Conservation (phyloP, 2,888 invertebrate species). For the Lepidochrysops patricia region DNA sequence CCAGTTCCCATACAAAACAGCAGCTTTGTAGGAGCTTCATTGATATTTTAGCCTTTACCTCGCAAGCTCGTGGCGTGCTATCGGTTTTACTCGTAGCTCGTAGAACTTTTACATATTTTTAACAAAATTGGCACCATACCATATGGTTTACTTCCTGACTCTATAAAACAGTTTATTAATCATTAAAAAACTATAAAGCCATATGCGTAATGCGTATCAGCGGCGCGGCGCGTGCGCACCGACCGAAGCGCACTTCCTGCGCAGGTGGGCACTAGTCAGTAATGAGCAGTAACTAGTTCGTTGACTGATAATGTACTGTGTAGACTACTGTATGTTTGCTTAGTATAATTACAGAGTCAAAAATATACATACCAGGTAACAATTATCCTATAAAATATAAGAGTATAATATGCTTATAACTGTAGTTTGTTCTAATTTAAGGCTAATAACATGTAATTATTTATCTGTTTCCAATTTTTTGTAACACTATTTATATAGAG, state of each 20-base stretch:
- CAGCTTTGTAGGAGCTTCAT: too few species aligned
- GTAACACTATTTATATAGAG: too few species aligned
- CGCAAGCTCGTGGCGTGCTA: too few species aligned
- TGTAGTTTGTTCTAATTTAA: too few species aligned
- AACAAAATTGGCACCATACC: background rate
- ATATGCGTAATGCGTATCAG: background rate
- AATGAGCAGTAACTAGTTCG: background rate
- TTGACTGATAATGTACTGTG: background rate
- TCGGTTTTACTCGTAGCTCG: too few species aligned
- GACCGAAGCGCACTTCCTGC: slow-evolving; percentile 11
- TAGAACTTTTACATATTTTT: too few species aligned
- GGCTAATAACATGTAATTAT: too few species aligned
- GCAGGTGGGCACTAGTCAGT: slow-evolving; percentile 14
- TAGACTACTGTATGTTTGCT: background rate
- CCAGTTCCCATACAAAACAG: too few species aligned
- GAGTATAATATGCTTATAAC: too few species aligned
- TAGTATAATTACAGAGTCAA: too few species aligned
- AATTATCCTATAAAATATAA: background rate
- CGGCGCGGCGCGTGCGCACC: slow-evolving; percentile 8
- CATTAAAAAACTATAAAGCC: background rate
- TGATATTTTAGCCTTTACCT: too few species aligned
- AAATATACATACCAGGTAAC: background rate
- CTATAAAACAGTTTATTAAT: slow-evolving; percentile 4
- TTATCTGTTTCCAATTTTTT: too few species aligned
- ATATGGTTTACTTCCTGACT: background rate